These are phyloP conservation scores for Teleogryllus oceanicus DNA, from an alignment of 2,888 invertebrate genomes.

Conservation along the genomic window DNA sequence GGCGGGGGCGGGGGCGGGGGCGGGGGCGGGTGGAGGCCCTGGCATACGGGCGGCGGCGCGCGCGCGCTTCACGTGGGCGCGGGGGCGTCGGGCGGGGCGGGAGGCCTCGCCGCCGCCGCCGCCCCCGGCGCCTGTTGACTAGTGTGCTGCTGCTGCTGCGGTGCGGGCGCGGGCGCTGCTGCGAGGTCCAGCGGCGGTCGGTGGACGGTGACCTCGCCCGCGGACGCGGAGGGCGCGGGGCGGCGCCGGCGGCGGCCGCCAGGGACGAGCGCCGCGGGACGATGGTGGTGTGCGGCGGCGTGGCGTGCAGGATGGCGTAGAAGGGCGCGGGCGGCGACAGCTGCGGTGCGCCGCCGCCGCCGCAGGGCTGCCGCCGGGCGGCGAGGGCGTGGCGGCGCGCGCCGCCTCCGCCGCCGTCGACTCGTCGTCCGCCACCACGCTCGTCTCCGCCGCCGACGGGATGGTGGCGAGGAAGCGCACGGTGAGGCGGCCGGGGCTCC, in stretches of 20 bases:
- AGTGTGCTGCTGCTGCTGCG: slow-evolving; percentile 20
- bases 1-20: not conserved
- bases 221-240: not conserved
- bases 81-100: slow-evolving; percentile 11
- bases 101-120: not conserved
- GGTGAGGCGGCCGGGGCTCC: slow-evolving; percentile 54
- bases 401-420: slow-evolving; percentile 22
- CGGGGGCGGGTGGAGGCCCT: not conserved
- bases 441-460: slow-evolving; percentile 70
- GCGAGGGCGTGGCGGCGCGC: slow-evolving; percentile 21
- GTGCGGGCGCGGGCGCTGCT: not conserved
- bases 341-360: not conserved
- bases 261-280: slow-evolving; percentile 33
- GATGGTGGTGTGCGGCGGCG: slow-evolving; percentile 35
- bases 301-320: slow-evolving; percentile 41
- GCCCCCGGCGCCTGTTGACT: not conserved
- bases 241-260: not conserved
- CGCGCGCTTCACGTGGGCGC: not conserved
- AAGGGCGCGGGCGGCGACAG: slow-evolving; percentile 30
- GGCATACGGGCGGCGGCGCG: slow-evolving; percentile 7
- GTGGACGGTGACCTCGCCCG: not conserved
- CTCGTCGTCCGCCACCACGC: slow-evolving; percentile 61
- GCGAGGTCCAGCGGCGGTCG: slow-evolving; percentile 12
- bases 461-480: slow-evolving; percentile 67
- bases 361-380: not conserved